phyloP scores from a whole-genome alignment of 2,113 vertebrate species.

The Fukomys damarensis region DNA sequence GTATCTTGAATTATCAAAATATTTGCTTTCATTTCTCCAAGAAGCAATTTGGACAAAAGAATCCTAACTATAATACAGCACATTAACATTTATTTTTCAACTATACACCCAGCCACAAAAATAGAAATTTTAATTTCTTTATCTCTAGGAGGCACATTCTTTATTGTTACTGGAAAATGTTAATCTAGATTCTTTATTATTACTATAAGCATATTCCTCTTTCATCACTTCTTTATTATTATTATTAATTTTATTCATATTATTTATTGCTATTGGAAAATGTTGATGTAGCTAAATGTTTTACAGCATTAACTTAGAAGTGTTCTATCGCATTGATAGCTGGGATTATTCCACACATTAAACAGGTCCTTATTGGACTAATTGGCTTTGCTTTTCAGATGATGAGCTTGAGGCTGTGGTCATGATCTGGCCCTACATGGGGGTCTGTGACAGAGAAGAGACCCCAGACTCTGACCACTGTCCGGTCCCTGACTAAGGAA shows the following conservation, averaged over 20 bases:
- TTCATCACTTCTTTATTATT: background rate
- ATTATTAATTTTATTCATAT: no score
- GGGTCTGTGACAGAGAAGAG: background rate
- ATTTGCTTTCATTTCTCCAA: constrained; percentile 14
- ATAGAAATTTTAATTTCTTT: background rate
- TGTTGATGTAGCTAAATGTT: background rate
- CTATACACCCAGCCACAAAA: background rate
- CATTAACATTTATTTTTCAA: constrained; percentile 46
- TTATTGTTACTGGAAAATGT: background rate
- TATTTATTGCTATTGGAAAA: background rate
- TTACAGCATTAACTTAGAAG: background rate
- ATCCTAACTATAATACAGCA: background rate
- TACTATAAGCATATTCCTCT: no score
- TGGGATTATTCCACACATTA: background rate
- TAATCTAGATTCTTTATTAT: no score
- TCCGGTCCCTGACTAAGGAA: background rate
- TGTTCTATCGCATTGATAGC: background rate
- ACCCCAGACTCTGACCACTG: background rate
- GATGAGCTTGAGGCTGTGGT: background rate
- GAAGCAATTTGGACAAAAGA: background rate
- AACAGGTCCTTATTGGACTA: background rate
- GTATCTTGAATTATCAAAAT: constrained; percentile 42
- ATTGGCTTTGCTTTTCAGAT: background rate
- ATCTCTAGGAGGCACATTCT: background rate
- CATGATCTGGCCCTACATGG: background rate